Percentiles rank a stretch among this genome's conserved stretches.
Conservation (phyloP, 2,888 invertebrate species). For the Strigamia transsilvanica region DNA sequence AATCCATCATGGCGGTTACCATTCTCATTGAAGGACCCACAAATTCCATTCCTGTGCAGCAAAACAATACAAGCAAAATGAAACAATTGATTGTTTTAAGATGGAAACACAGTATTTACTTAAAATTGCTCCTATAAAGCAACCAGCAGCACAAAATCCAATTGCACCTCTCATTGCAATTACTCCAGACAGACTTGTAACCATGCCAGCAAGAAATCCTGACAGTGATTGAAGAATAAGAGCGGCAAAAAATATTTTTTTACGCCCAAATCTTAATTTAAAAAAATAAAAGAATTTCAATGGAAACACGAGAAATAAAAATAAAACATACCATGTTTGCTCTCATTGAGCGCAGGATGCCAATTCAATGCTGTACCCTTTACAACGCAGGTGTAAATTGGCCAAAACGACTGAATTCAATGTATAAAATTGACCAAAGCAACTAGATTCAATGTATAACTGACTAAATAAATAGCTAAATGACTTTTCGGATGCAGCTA, state of each 20-base stretch:
- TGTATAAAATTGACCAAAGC: no score
- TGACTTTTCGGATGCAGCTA: no score
- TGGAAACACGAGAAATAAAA: background rate
- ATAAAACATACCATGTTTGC: no score
- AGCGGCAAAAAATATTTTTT: slow-evolving; percentile 33
- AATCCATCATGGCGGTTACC: slow-evolving; percentile 31
- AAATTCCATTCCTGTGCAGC: slow-evolving; percentile 39
- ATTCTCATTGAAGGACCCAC: slow-evolving; percentile 46
- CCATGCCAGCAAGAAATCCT: slow-evolving; percentile 45
- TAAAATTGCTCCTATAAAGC: slow-evolving; percentile 43
- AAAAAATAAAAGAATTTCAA: no score
- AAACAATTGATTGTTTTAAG: background rate
- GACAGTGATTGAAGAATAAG: slow-evolving; percentile 12
- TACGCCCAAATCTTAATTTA: slow-evolving; percentile 42
- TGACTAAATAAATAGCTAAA: no score
- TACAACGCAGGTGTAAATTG: no score
- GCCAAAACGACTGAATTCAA: no score
- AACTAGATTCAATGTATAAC: no score
- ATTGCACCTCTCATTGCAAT: slow-evolving; percentile 46
- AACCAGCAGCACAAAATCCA: slow-evolving; percentile 22
- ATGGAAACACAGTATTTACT: slow-evolving; percentile 15
- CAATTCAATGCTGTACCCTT: no score
- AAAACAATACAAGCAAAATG: background rate
- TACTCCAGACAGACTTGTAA: slow-evolving; percentile 17
- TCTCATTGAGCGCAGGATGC: no score